A percentile compares a stretch with the other conserved stretches of the same genome.
phyloP scores from a whole-genome alignment of 2,888 invertebrate species.

The Dolomedes plantarius region DNA sequence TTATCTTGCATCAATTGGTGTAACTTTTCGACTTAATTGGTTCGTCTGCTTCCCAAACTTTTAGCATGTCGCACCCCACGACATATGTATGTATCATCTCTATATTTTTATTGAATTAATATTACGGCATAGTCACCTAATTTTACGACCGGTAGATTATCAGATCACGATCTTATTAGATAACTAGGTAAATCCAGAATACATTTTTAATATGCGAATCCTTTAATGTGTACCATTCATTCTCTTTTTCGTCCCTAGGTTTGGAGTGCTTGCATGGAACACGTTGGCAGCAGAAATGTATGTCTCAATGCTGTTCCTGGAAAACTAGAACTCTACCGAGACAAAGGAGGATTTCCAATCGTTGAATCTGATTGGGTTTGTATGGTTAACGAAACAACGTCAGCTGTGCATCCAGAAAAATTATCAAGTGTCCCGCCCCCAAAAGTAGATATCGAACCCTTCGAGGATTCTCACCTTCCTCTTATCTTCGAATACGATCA shows the following conservation, averaged over 20 bases:
- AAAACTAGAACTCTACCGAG: slow-evolving; percentile 55
- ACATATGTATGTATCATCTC: too few relatives aligned
- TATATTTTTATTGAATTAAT: too few relatives aligned
- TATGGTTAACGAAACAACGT: slow-evolving; percentile 34
- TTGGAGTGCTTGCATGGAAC: slow-evolving; percentile 57
- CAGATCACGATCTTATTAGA: too few relatives aligned
- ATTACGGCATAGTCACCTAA: too few relatives aligned
- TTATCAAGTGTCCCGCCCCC: slow-evolving; percentile 18
- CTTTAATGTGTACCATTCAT: too few relatives aligned
- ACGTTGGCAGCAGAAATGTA: slow-evolving; percentile 48
- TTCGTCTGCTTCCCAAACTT: too few relatives aligned
- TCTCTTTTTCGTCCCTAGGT: slow-evolving; percentile 28
- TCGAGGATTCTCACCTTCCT: slow-evolving; percentile 29
- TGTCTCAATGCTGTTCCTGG: slow-evolving; percentile 54
- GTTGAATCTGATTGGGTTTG: slow-evolving; percentile 16
- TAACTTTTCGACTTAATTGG: too few relatives aligned
- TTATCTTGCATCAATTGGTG: too few relatives aligned
- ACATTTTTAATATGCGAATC: too few relatives aligned
- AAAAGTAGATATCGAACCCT: slow-evolving; percentile 36
- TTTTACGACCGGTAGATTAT: too few relatives aligned
- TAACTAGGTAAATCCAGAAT: too few relatives aligned
- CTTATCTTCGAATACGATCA: slow-evolving; percentile 45
- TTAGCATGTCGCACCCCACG: too few relatives aligned
- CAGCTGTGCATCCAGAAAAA: slow-evolving; percentile 19
- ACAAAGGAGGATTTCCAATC: slow-evolving; percentile 59